phyloP scores from a whole-genome alignment of 1,140 invertebrate species.

The Scaptodrosophila lebanonensis region DNA sequence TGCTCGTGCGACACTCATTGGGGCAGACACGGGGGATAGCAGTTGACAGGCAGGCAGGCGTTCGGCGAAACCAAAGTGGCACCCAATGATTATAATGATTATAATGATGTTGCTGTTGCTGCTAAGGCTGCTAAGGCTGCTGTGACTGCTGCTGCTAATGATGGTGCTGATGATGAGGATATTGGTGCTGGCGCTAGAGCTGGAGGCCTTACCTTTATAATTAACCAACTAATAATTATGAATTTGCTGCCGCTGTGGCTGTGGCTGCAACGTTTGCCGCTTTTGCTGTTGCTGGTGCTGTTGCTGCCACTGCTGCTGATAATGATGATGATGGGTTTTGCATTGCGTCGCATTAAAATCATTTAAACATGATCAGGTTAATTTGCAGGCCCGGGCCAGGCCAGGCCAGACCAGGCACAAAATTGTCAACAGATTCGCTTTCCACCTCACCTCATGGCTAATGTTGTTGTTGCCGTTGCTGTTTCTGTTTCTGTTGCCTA shows the following conservation, averaged over 20 bases:
- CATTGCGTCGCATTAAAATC: slow-evolving; percentile 29
- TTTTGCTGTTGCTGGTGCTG: too few species aligned
- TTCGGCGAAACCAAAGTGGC: slow-evolving; percentile 47
- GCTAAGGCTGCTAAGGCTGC: slow-evolving; percentile 9
- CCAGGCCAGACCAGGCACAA: too few species aligned
- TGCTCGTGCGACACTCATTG: slow-evolving; percentile 36
- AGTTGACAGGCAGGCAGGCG: too few species aligned
- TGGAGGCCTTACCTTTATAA: too few species aligned
- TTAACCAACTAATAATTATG: too few species aligned
- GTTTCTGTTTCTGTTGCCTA: too few species aligned
- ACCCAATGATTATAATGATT: slow-evolving; percentile 51
- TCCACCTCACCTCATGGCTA: too few species aligned
- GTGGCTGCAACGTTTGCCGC: slow-evolving; percentile 8
- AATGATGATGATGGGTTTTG: slow-evolving; percentile 45
- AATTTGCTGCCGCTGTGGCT: slow-evolving; percentile 48
- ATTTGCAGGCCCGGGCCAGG: slow-evolving; percentile 41
- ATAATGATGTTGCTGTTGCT: slow-evolving; percentile 53
- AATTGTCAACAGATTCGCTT: slow-evolving; percentile 35
- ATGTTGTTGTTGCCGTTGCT: too few species aligned
- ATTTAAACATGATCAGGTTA: slow-evolving; percentile 58
- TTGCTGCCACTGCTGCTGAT: slow-evolving; percentile 5
- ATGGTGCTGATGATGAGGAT: neutral
- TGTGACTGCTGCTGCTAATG: neutral
- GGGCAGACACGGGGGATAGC: too few species aligned
- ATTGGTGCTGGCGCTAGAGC: neutral